A percentile compares a stretch with the other conserved stretches of the same genome.
Evolutionary conservation across 2,888 invertebrate genomes (phyloP).

Genomic region (Hedya salicella): DNA sequence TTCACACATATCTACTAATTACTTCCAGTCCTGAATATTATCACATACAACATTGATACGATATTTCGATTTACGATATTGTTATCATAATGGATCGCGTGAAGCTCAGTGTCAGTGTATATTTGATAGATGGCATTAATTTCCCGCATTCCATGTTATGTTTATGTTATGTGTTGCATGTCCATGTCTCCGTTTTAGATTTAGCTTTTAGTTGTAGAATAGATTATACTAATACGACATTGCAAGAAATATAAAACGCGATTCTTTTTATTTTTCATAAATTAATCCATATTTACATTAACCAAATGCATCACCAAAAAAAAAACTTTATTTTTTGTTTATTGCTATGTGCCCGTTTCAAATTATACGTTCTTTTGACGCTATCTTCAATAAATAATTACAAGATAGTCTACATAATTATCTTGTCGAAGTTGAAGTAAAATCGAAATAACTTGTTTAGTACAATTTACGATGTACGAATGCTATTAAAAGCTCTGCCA

Average conservation of each 20-base stretch:
- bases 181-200: constrained; percentile 47
- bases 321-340: too few relatives aligned
- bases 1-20: constrained; percentile 33
- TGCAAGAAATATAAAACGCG: neutral
- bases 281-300: constrained; percentile 4
- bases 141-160: constrained; percentile 25
- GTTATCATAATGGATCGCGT: constrained; percentile 18
- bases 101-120: constrained; percentile 32
- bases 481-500: constrained; percentile 15
- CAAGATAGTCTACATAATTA: neutral
- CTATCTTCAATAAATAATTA: neutral
- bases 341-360: neutral
- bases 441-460: neutral
- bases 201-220: constrained; percentile 33
- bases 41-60: constrained; percentile 11
- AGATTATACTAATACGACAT: neutral
- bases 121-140: constrained; percentile 37
- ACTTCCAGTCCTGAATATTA: constrained; percentile 20
- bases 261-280: neutral
- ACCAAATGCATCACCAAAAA: too few relatives aligned
- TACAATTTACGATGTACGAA: constrained; percentile 18
- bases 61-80: constrained; percentile 16
- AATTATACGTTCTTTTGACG: neutral
- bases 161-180: constrained; percentile 70
- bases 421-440: neutral